Base-by-base conservation (phyloP, 2,113 vertebrate species). In the Carassius gibelio region DNA sequence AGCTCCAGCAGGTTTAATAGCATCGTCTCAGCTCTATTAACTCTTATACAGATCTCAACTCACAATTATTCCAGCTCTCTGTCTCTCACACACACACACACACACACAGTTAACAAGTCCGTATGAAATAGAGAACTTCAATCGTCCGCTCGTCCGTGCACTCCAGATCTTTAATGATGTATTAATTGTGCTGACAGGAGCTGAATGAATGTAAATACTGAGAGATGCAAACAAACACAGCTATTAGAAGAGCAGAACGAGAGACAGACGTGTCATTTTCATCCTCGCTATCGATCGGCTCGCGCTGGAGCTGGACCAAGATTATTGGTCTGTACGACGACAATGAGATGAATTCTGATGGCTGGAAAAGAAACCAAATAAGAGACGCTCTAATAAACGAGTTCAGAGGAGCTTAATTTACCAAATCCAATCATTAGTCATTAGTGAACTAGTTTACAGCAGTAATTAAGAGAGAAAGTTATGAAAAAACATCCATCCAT, bases 21-120 rank as follows among this genome's bases (percentile, higher is more conserved):
- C 89, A 94, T 93, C 93, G 93, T 93, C 91, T 91, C 92, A 92
- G 90, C 85, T 85, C 91, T 92, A 93, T 94, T 94, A 94, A 92
- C 88, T 92, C 93, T 91, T 92, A 91, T 92, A 93, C 91, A 88
- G 90, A 93, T 90, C 90, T 90, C 85, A 92, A 90, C 88, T 83
- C 88, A 88, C 88, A 86, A 90, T 88, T 86, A 90, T 84, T 84
- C 17, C 52, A 88, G 81, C 64, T 62, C n/a, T 23, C 4, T 1
- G 5, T 1, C 48, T 2, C 78, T 21, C 82, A 26, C 82, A 66
- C 81, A n/a, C 55, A 76, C 89, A 91, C 86, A 52, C n/a, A n/a
- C 50, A 52, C 50, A 14, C 50, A 30, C 3, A 52, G 81, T 90
- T 88, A 89, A 91, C 86, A 89, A 84, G 81, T 81, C 75, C 77